phyloP scores from a whole-genome alignment of 2,888 invertebrate species.

The Resseliella maxima region DNA sequence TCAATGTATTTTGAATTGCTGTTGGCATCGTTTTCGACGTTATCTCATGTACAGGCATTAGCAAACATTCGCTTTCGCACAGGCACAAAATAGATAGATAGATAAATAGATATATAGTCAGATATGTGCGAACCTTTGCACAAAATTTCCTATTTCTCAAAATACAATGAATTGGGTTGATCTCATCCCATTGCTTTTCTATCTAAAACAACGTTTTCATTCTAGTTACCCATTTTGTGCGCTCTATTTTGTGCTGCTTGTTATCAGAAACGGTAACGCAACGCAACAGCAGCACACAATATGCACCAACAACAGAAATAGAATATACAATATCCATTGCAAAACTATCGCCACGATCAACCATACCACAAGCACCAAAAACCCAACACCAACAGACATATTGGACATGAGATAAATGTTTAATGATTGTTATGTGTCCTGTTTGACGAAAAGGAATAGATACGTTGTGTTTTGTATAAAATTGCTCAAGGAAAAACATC shows the following conservation, averaged over 20 bases:
- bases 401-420: conserved; percentile 54
- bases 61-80: not conserved
- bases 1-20: conserved; percentile 46
- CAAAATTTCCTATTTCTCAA: conserved; percentile 13
- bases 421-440: conserved; percentile 55
- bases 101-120: not conserved
- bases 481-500: conserved; percentile 53
- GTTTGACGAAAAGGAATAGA: conserved; percentile 55
- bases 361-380: conserved; percentile 38
- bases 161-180: not conserved
- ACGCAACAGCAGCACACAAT: not conserved
- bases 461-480: conserved; percentile 53
- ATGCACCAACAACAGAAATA: not conserved
- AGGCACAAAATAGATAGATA: no score
- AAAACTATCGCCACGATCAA: conserved; percentile 43
- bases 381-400: conserved; percentile 51
- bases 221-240: not conserved
- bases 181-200: not conserved
- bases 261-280: conserved; percentile 17
- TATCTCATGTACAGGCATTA: conserved; percentile 40
- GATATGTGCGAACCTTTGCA: conserved; percentile 15
- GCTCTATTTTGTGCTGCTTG: not conserved
- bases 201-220: not conserved
- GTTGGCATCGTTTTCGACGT: conserved; percentile 38
- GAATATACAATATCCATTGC: not conserved